These are phyloP conservation scores for Vultur gryphus DNA, from an alignment of 2,797 vertebrate species.

Conservation along the genomic window DNA sequence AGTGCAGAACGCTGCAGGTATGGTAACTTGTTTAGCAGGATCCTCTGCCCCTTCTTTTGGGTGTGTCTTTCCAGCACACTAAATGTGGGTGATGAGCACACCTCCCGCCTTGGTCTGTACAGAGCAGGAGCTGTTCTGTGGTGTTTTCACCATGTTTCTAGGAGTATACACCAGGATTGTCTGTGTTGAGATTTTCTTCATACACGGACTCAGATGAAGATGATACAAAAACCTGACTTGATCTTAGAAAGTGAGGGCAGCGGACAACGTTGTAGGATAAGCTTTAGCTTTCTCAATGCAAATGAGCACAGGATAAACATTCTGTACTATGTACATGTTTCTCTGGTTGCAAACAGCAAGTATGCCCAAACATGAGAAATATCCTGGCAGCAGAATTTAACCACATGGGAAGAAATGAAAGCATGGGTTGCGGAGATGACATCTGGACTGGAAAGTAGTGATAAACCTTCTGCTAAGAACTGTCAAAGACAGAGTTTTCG, in stretches of 20 bases:
- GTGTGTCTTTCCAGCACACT: background rate
- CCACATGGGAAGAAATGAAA: background rate
- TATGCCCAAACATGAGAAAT: background rate
- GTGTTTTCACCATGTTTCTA: accelerated
- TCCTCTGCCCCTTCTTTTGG: background rate
- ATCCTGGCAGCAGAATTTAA: background rate
- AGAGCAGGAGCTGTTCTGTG: background rate
- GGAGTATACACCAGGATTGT: background rate
- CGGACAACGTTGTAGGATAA: background rate
- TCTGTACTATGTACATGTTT: background rate
- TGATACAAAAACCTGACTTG: background rate
- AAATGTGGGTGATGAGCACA: background rate
- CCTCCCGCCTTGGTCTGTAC: background rate
- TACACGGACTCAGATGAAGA: background rate
- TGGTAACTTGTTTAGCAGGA: conserved; percentile 22
- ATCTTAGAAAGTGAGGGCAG: background rate
- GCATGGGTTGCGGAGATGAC: background rate
- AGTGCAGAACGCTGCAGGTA: background rate
- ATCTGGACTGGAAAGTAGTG: background rate
- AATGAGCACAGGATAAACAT: background rate
- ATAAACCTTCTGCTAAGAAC: background rate
- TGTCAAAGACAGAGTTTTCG: background rate
- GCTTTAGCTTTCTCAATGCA: background rate
- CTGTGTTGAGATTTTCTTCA: background rate
- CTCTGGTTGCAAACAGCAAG: background rate